phyloP scores from a whole-genome alignment of 2,888 invertebrate genomes.

The Drepana falcataria region DNA sequence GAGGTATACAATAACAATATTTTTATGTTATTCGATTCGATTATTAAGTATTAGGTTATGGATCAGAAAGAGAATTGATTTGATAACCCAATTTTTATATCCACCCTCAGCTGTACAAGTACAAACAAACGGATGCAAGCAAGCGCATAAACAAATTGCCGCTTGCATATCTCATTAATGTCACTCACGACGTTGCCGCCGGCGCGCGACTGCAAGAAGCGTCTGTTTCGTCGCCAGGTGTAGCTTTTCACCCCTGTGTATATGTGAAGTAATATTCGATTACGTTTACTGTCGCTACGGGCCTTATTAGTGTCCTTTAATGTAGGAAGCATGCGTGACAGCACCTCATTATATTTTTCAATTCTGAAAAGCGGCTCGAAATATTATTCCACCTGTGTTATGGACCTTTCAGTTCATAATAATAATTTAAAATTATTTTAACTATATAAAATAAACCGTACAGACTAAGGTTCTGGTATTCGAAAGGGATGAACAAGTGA shows the following conservation, averaged over 20 bases:
- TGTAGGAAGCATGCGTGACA: neutral
- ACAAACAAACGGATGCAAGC: conserved; percentile 28
- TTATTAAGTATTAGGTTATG: too few species aligned
- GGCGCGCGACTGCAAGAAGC: conserved; percentile 18
- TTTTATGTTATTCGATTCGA: too few species aligned
- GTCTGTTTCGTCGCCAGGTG: conserved; percentile 23
- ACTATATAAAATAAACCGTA: too few species aligned
- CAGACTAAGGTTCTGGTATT: too few species aligned
- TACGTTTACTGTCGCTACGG: conserved; percentile 26
- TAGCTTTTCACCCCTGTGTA: conserved; percentile 26
- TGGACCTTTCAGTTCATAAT: too few species aligned
- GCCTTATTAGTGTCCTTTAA: conserved; percentile 7
- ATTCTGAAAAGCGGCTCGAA: neutral
- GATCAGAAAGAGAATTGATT: too few species aligned
- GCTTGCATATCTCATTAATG: conserved; percentile 48
- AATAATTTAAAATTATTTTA: too few species aligned
- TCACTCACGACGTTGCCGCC: conserved; percentile 24
- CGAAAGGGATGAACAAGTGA: too few species aligned
- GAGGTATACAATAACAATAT: too few species aligned
- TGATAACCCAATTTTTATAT: too few species aligned
- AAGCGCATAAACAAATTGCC: conserved; percentile 51
- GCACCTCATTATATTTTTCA: neutral
- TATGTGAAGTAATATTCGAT: conserved; percentile 30
- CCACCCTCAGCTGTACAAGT: too few species aligned
- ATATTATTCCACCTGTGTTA: neutral